Conservation (phyloP, 2,797 vertebrate species). For the Hybognathus amarus region DNA sequence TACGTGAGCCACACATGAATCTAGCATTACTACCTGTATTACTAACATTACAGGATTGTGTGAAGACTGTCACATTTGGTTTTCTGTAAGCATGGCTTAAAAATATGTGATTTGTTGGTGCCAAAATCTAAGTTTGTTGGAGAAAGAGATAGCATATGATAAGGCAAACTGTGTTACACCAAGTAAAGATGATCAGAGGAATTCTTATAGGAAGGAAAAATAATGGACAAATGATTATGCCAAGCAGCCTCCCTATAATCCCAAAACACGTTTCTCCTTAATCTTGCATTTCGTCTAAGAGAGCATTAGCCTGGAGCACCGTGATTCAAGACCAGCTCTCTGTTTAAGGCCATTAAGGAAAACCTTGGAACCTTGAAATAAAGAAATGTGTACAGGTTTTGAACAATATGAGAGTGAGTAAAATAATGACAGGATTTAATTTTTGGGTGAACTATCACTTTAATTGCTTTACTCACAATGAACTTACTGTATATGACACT, state of each 20-base stretch:
- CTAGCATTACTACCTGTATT: neutral
- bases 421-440: no score
- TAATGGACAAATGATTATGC: conserved; percentile 41
- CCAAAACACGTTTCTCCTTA: conserved; percentile 45
- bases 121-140: conserved; percentile 43
- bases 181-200: conserved; percentile 37
- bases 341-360: neutral
- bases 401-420: no score
- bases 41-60: neutral
- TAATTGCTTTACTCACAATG: neutral
- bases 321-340: neutral
- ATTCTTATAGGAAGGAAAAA: conserved; percentile 35
- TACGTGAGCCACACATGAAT: conserved; percentile 8
- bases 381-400: no score
- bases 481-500: neutral
- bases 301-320: conserved; percentile 14
- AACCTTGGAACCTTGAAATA: neutral
- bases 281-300: conserved; percentile 11
- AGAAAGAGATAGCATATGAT: conserved; percentile 32
- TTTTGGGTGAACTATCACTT: no score
- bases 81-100: neutral
- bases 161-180: conserved; percentile 17
- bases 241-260: conserved; percentile 50
- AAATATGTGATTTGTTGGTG: conserved; percentile 3
- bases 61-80: neutral